These are phyloP conservation scores for Sesia apiformis DNA, from an alignment of 2,888 invertebrate species.

Conservation along the genomic window DNA sequence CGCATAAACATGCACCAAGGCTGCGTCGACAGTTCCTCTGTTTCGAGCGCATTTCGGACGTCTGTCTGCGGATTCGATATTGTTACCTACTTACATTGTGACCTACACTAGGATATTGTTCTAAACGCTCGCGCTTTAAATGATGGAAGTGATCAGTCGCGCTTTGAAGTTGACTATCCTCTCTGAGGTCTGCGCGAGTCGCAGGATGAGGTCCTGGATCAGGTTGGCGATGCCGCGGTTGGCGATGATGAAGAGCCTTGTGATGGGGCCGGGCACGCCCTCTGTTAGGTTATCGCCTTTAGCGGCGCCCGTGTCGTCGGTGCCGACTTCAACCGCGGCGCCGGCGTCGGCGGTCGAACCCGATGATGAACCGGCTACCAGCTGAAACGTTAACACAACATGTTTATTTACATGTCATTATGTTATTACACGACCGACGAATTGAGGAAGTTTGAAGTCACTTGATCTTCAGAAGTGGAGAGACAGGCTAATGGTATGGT, in stretches of 20 bases:
- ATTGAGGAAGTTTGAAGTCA: no score
- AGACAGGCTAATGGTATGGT: no score
- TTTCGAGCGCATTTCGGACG: no score
- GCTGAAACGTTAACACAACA: slow-evolving; percentile 61
- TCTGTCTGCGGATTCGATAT: no score
- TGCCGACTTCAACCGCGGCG: slow-evolving; percentile 66
- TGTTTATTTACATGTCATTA: no score
- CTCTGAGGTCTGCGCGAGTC: slow-evolving; percentile 92
- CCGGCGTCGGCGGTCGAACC: slow-evolving; percentile 65
- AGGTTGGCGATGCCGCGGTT: slow-evolving; percentile 91
- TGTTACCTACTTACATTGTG: slow-evolving; percentile 13
- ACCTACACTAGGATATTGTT: slow-evolving; percentile 36
- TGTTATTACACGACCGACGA: no score
- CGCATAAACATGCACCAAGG: no score
- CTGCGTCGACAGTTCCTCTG: no score
- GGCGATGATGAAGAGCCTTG: slow-evolving; percentile 89
- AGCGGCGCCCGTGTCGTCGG: slow-evolving; percentile 70
- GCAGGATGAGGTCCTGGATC: slow-evolving; percentile 90
- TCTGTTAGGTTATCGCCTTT: slow-evolving; percentile 82
- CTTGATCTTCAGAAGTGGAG: not conserved
- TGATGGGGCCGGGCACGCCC: slow-evolving; percentile 91
- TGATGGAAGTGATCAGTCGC: slow-evolving; percentile 90
- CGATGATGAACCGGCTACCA: slow-evolving; percentile 84
- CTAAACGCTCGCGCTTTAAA: slow-evolving; percentile 74
- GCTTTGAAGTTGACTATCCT: slow-evolving; percentile 95